Evolutionary conservation across 1,140 invertebrate genomes (phyloP), one percentile per base, ranked within the genome.

Genomic region (Drosophila ficusphila): DNA sequence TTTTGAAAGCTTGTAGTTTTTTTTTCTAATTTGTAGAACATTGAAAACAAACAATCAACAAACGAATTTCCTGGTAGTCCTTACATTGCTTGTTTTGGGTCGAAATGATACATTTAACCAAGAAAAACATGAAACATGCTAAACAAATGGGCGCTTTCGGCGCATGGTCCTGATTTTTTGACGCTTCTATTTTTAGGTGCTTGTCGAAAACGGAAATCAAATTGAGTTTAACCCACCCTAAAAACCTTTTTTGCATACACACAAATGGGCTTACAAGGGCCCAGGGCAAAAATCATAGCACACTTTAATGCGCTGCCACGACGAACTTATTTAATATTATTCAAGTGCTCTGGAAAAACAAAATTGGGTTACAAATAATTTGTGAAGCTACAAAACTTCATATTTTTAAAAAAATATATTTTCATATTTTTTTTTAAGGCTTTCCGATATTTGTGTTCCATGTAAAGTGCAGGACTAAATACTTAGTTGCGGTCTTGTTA

Each of bases 151-250:
- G 56, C 41, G 61, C 42, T 52, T 34, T 51, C 58, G 62, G 44
- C 41, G 31, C 11, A 53, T 3, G 12, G 25, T 41, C 48, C 11
- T 54, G 64, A 76, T 62, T 71, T 67, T 44, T 36, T 14, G n/a
- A 48, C 60, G 31, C 11, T 52, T 61, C 60, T 61, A 60, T 57
- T 65, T 65, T 57, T 61, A 54, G 77, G 14, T 6, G 38, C 19
- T 18, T 68, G 70, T 54, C 56, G 48, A 12, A 52, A 76, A 34
- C 57, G 74, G 73, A 76, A 77, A 76, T 77, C 53, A 76, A 76
- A 64, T 42, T 39, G 51, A 76, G 51, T 69, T 57, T 41, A 42
- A 62, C 19, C 36, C 33, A 29, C 41, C 29, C 23, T 16, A 29
- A 60, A 41, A 25, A 4, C 19, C 9, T 39, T 36, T 44, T 44